Conservation (phyloP, 2,797 vertebrate species). For the Darevskia nairensis region DNA sequence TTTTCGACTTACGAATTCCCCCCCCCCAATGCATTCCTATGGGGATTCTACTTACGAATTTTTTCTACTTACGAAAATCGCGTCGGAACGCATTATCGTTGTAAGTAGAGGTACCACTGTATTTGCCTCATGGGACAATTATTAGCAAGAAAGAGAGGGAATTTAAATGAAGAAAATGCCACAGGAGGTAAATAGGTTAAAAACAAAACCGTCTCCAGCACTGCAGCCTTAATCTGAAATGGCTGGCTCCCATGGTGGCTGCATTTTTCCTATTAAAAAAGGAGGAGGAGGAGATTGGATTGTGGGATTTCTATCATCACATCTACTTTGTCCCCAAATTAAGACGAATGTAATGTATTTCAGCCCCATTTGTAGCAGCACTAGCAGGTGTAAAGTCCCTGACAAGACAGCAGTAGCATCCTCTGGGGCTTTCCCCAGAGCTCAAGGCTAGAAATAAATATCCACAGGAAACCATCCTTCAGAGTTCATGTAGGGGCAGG, state of each 20-base stretch:
- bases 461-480: conserved; percentile 16
- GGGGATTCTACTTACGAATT: too few species aligned
- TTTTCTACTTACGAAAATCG: too few species aligned
- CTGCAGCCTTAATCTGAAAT: background rate
- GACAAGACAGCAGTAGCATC: conserved; percentile 6
- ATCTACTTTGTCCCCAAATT: background rate
- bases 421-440: background rate
- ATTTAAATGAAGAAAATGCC: background rate
- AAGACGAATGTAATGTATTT: too few species aligned
- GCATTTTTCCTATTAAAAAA: background rate
- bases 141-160: background rate
- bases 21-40: too few species aligned
- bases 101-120: too few species aligned
- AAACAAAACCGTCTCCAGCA: too few species aligned
- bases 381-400: conserved; percentile 12
- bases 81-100: too few species aligned
- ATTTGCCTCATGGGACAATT: background rate
- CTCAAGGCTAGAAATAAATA: conserved; percentile 29
- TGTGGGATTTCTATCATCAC: background rate
- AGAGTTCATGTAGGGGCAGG: conserved; percentile 19
- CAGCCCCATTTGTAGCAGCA: background rate
- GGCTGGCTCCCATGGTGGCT: background rate
- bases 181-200: background rate
- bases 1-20: too few species aligned
- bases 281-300: background rate